A percentile compares a stretch with the other conserved stretches of the same genome.
phyloP scores from a whole-genome alignment of 2,113 vertebrate species.

The Peromyscus leucopus region DNA sequence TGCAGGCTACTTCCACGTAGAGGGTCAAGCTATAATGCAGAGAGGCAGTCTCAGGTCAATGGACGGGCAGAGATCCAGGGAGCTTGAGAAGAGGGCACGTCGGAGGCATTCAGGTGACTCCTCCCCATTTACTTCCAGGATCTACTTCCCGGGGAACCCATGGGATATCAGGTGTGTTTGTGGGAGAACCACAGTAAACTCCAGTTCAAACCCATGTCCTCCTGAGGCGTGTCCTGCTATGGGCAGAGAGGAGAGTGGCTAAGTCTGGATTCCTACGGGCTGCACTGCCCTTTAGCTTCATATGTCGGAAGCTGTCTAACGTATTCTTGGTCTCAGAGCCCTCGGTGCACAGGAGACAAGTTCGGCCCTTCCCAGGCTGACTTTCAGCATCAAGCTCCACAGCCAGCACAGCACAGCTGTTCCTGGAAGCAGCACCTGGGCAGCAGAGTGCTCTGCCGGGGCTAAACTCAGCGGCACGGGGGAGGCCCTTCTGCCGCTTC shows the following conservation, averaged over 20 bases:
- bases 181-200: background rate
- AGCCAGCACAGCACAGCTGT: background rate
- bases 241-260: background rate
- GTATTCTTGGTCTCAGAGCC: background rate
- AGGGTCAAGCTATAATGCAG: slow-evolving; percentile 89
- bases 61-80: background rate
- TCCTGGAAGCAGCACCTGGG: background rate
- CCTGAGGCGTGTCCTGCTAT: background rate
- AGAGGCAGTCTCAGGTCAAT: slow-evolving; percentile 51
- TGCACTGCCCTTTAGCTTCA: background rate
- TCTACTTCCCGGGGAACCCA: background rate
- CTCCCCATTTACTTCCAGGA: background rate
- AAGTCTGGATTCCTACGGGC: background rate
- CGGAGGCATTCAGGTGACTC: background rate
- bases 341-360: background rate
- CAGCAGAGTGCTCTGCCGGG: background rate
- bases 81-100: background rate
- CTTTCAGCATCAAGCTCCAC: background rate
- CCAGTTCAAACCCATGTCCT: background rate
- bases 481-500: background rate
- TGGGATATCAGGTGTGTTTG: background rate
- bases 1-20: slow-evolving; percentile 96
- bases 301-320: slow-evolving; percentile 8
- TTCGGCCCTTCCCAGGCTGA: background rate
- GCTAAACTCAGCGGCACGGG: background rate